These are phyloP conservation scores for Danio choprae DNA, from an alignment of 2,797 vertebrate genomes.

Conservation along the genomic window DNA sequence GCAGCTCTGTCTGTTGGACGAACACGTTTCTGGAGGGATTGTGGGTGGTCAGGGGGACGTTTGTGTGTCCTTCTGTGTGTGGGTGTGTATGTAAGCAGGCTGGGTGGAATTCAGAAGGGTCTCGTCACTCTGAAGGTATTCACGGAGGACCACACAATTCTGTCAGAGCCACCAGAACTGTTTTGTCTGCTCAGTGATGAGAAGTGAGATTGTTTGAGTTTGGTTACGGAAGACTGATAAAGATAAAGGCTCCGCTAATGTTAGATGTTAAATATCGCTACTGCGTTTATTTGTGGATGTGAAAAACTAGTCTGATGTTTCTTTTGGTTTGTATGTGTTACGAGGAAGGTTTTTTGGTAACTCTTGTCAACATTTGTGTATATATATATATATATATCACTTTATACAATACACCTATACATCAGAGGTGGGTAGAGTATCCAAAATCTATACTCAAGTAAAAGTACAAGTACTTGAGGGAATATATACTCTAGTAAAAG, in stretches of 20 bases:
- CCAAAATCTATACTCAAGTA: too few relatives aligned
- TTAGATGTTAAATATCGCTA: not conserved
- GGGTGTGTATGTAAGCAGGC: slow-evolving; percentile 35
- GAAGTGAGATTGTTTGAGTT: slow-evolving; percentile 35
- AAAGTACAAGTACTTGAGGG: too few relatives aligned
- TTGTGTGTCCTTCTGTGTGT: slow-evolving; percentile 32
- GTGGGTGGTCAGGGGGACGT: slow-evolving; percentile 46
- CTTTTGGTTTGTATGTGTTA: not conserved
- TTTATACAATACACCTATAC: too few relatives aligned
- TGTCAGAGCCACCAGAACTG: slow-evolving; percentile 28
- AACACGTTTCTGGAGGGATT: slow-evolving; percentile 35
- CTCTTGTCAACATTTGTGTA: too few relatives aligned
- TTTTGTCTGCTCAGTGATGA: slow-evolving; percentile 38
- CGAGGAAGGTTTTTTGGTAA: too few relatives aligned
- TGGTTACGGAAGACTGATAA: slow-evolving; percentile 23
- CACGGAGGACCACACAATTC: slow-evolving; percentile 36
- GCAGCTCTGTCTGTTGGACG: slow-evolving; percentile 18
- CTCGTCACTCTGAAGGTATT: slow-evolving; percentile 32
- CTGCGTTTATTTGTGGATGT: not conserved
- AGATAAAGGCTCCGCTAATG: slow-evolving; percentile 13
- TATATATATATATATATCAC: too few relatives aligned
- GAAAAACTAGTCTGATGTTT: not conserved
- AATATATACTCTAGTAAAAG: too few relatives aligned
- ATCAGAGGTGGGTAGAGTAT: too few relatives aligned
- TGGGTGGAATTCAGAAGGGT: slow-evolving; percentile 26